Percentiles rank a stretch among this genome's conserved stretches.
These are phyloP conservation scores for Ctenochaetus hawaiiensis DNA, from an alignment of 2,797 vertebrate species.

Conservation along the genomic window DNA sequence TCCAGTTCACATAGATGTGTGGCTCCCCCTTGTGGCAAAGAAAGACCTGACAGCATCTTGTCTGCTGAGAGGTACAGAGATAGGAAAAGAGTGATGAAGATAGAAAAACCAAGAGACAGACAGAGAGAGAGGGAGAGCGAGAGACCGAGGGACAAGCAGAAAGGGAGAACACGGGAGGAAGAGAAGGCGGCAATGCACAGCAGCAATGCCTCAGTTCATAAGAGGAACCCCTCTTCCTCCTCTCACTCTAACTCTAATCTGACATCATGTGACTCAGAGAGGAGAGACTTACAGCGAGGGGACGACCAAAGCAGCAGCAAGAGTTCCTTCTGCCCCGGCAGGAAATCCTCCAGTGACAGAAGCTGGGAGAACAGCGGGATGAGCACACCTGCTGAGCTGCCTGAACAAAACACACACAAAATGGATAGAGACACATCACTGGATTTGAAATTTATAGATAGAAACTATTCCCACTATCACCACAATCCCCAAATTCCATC, in stretches of 20 bases:
- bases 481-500: constrained; percentile 53
- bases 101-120: constrained; percentile 33
- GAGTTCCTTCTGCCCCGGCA: constrained; percentile 67
- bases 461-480: constrained; percentile 1
- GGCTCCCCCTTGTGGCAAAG: constrained; percentile 68
- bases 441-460: constrained; percentile 22
- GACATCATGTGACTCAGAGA: constrained; percentile 62
- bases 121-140: constrained; percentile 25
- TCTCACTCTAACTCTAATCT: constrained; percentile 27
- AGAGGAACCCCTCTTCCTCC: constrained; percentile 47
- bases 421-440: not conserved
- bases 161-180: constrained; percentile 38
- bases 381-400: constrained; percentile 8
- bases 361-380: not conserved
- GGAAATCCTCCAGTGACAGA: constrained; percentile 16
- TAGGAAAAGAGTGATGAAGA: constrained; percentile 20
- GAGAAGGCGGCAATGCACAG: constrained; percentile 36
- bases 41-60: not conserved
- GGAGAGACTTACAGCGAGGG: constrained; percentile 73
- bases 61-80: constrained; percentile 14
- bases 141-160: constrained; percentile 57
- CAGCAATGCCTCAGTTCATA: constrained; percentile 1
- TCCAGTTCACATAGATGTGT: constrained; percentile 10
- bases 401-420: constrained; percentile 28
- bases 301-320: constrained; percentile 80